These are phyloP conservation scores for Callyntrura sp. DNA, from an alignment of 2,888 invertebrate genomes.

Conservation along the genomic window DNA sequence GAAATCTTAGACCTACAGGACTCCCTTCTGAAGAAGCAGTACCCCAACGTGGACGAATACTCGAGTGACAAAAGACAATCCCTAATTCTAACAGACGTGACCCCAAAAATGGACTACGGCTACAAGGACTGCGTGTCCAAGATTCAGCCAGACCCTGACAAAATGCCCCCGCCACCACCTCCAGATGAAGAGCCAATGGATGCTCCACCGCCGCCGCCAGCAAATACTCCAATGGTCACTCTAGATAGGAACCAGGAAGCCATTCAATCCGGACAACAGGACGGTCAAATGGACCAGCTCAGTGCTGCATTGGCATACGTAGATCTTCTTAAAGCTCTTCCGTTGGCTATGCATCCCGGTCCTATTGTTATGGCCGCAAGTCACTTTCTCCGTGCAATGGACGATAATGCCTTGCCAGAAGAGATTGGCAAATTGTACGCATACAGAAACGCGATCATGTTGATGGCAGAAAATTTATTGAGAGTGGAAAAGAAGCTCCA, in stretches of 20 bases:
- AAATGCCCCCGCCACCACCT: slow-evolving; percentile 71
- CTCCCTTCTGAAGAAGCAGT: slow-evolving; percentile 68
- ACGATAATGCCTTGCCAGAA: slow-evolving; percentile 52
- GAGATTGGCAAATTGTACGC: slow-evolving; percentile 75
- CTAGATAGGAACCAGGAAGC: slow-evolving; percentile 79
- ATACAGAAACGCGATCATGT: slow-evolving; percentile 78
- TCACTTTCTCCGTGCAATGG: slow-evolving; percentile 80
- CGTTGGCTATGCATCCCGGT: slow-evolving; percentile 75
- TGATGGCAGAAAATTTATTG: slow-evolving; percentile 79
- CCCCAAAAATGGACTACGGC: slow-evolving; percentile 79
- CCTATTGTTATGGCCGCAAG: slow-evolving; percentile 81
- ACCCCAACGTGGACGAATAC: slow-evolving; percentile 74
- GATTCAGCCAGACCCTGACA: slow-evolving; percentile 74
- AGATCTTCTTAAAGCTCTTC: slow-evolving; percentile 81
- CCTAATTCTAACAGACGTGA: slow-evolving; percentile 75
- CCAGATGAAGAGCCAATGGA: slow-evolving; percentile 71
- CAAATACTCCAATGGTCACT: slow-evolving; percentile 80
- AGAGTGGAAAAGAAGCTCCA: slow-evolving; percentile 78
- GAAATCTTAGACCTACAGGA: slow-evolving; percentile 72
- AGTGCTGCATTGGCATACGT: slow-evolving; percentile 80
- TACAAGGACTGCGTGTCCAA: slow-evolving; percentile 77
- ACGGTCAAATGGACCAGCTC: slow-evolving; percentile 71
- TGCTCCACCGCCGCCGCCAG: slow-evolving; percentile 68
- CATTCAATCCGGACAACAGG: slow-evolving; percentile 69
- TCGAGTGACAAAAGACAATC: slow-evolving; percentile 71